A percentile compares a stretch with the other conserved stretches of the same genome.
Conservation (phyloP, 2,888 invertebrate species). For the Drosophila suboccidentalis region DNA sequence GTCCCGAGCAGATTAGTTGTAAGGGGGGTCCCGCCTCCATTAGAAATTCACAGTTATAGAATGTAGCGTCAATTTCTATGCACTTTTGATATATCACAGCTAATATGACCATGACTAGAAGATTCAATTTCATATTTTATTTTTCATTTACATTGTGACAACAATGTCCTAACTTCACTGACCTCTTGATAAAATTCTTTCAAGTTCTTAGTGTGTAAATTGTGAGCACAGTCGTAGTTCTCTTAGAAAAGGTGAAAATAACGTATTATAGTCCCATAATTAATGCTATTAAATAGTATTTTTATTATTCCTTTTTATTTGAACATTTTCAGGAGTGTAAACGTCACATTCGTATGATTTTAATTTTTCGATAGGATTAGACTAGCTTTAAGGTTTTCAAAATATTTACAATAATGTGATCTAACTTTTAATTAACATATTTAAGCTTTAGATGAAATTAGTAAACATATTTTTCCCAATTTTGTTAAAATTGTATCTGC, state of each 20-base stretch:
- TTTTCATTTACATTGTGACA: slow-evolving; percentile 23
- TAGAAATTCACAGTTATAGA: slow-evolving; percentile 17
- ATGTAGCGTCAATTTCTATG: slow-evolving; percentile 5
- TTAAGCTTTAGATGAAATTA: too few relatives aligned
- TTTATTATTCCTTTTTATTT: too few relatives aligned
- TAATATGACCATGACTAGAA: slow-evolving; percentile 2
- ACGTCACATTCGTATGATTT: too few relatives aligned
- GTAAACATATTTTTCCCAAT: too few relatives aligned
- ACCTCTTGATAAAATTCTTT: not conserved
- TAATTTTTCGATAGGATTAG: too few relatives aligned
- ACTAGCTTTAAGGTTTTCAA: too few relatives aligned
- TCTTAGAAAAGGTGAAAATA: not conserved
- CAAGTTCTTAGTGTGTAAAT: not conserved
- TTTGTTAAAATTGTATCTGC: too few relatives aligned
- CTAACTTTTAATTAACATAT: too few relatives aligned
- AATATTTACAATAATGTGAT: too few relatives aligned
- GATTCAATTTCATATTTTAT: slow-evolving; percentile 24
- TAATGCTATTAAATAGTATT: not conserved
- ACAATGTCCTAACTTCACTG: slow-evolving; percentile 1
- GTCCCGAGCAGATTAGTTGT: slow-evolving; percentile 2
- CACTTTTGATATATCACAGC: not conserved
- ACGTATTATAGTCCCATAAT: not conserved
- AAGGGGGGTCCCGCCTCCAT: slow-evolving; percentile 2
- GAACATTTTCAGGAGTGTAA: too few relatives aligned
- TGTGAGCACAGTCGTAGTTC: not conserved